phyloP scores from a whole-genome alignment of 37 sponge, comb jelly and placozoan genomes.

The Cladorhizidae sp. region DNA sequence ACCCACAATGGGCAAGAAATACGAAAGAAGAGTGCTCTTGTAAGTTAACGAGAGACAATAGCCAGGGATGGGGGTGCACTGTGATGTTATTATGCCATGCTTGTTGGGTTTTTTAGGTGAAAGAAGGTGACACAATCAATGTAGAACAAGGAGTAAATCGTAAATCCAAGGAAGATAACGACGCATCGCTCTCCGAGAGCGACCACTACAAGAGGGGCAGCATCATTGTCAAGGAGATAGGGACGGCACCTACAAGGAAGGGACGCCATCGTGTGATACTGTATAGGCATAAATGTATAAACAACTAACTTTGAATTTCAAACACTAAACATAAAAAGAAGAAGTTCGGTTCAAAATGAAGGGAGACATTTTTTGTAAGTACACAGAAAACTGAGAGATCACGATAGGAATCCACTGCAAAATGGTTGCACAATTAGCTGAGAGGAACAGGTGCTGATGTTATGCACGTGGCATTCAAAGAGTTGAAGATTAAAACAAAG shows the following conservation, averaged over 20 bases:
- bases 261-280: slow-evolving; percentile 63
- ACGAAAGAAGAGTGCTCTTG: slow-evolving; percentile 53
- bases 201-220: slow-evolving; percentile 44
- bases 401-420: too few species aligned
- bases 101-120: slow-evolving; percentile 32
- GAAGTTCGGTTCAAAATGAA: too few species aligned
- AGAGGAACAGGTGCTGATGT: too few species aligned
- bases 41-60: not conserved
- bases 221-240: slow-evolving; percentile 67
- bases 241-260: slow-evolving; percentile 41
- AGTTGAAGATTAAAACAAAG: too few species aligned
- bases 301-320: not conserved
- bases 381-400: too few species aligned
- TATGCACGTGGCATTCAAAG: too few species aligned
- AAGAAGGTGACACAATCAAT: slow-evolving; percentile 65
- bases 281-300: slow-evolving; percentile 39
- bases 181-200: not conserved
- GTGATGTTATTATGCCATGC: not conserved
- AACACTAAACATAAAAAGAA: too few species aligned
- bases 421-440: too few species aligned
- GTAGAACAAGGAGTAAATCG: not conserved
- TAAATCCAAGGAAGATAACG: not conserved
- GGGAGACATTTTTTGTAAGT: too few species aligned
- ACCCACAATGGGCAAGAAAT: slow-evolving; percentile 43
- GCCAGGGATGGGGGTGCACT: not conserved